Evolutionary conservation across 2,888 invertebrate species (phyloP).

Genomic region (Noctua janthina): DNA sequence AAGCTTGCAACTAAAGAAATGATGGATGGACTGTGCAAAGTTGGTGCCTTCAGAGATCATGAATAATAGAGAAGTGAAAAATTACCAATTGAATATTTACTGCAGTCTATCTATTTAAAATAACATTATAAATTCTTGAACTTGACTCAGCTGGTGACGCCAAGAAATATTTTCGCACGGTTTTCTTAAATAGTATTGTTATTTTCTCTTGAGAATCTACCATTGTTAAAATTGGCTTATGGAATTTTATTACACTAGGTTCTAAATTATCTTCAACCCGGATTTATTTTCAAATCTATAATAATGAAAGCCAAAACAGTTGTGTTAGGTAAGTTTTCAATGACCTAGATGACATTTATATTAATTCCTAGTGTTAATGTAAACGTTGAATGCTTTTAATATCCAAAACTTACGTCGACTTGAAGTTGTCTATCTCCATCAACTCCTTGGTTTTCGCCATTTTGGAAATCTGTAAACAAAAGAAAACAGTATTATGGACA

Average conservation of each 20-base stretch:
- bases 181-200: constrained; percentile 31
- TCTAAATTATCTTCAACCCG: neutral
- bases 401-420: constrained; percentile 80
- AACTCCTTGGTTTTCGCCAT: constrained; percentile 74
- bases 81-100: neutral
- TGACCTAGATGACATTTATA: neutral
- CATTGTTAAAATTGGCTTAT: neutral
- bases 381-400: neutral
- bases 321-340: neutral
- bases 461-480: constrained; percentile 74
- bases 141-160: neutral
- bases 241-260: constrained; percentile 15
- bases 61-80: neutral
- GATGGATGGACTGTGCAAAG: neutral
- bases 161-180: constrained; percentile 19
- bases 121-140: neutral
- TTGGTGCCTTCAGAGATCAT: neutral
- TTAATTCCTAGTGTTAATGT: neutral
- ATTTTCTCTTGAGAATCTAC: constrained; percentile 4
- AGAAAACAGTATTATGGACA: constrained; percentile 25
- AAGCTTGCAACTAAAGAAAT: too few species aligned
- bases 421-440: constrained; percentile 76
- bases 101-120: neutral
- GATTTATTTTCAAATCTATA: neutral
- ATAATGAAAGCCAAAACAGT: neutral